Evolutionary conservation across 2,888 invertebrate genomes (phyloP).

Genomic region (Rotaria sp.): DNA sequence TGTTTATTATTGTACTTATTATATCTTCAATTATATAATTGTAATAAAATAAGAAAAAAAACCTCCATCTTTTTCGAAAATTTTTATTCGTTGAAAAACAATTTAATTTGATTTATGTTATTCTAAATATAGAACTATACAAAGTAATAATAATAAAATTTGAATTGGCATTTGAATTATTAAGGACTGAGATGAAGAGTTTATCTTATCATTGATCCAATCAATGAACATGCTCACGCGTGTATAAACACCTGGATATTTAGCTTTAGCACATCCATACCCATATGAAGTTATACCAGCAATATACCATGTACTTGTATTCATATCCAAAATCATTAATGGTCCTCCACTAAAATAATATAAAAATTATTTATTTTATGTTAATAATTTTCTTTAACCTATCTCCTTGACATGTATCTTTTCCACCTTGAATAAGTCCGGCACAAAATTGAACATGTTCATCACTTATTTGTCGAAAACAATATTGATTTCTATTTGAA

Average conservation of each 20-base stretch:
- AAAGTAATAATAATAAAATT: too few species aligned
- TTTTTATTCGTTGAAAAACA: too few species aligned
- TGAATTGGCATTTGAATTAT: not conserved
- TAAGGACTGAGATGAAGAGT: not conserved
- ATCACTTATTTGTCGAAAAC: not conserved
- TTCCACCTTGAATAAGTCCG: slow-evolving; percentile 31
- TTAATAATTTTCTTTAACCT: not conserved
- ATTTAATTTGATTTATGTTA: too few species aligned
- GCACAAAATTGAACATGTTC: slow-evolving; percentile 24
- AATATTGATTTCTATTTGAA: not conserved
- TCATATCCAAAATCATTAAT: not conserved
- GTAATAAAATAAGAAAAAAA: too few species aligned
- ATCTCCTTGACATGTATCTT: slow-evolving; percentile 40
- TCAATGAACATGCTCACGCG: not conserved
- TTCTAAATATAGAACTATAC: too few species aligned
- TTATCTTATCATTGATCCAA: not conserved
- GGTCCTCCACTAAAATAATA: slow-evolving; percentile 19
- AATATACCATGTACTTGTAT: not conserved
- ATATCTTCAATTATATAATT: too few species aligned
- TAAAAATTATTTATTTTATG: not conserved
- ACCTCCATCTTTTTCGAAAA: too few species aligned
- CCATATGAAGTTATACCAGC: slow-evolving; percentile 36
- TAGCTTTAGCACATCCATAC: slow-evolving; percentile 33
- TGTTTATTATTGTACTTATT: too few species aligned
- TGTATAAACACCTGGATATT: not conserved